Base-by-base conservation (phyloP, 2,797 vertebrate genomes). In the Coregonus ussuriensis region DNA sequence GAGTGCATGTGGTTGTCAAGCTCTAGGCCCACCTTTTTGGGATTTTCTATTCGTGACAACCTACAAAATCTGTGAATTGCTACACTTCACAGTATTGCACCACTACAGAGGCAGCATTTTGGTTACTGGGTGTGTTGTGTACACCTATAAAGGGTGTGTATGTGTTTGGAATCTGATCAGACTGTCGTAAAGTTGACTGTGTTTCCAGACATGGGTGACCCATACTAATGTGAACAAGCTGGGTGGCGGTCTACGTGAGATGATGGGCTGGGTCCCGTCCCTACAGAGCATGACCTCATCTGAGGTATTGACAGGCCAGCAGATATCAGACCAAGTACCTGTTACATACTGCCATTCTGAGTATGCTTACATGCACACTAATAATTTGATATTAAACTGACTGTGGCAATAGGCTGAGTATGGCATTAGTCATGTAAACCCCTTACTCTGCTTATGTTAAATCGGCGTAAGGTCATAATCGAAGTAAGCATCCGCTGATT, bases 281-380 rank as follows among this genome's bases (percentile, higher is more conserved):
- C 78, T 59, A 71, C 3, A 77, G 68, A 77, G 11, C 59, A 74
- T 86, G 82, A 87, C 75, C 72, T 89, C 78, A 86, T 83, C 75
- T 70, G 52, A 76, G n/a, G 74, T 63, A 83, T 47, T 13, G 31
- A 14, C 41, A 79, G 59, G 77, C 59, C 6, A 13, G 65, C 77
- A 16, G 71, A 47, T 33, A 35, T 35, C 15, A 79, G 66, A 82
- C 29, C 18, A 15, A 77, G 77, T 37, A 37, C 52, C 4, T n/a
- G 59, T 75, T 66, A 65, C 7, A 75, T 15, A 6, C 59, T 16
- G 18, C 29, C 14, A 37, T 68, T 21, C 33, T 62, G 74, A 70
- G 41, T 47, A 47, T 9, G 41, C 9, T 11, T 11, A 47, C 41
- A 47, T 11, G 41, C 41, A 47, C 41, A 47, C 41, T 47, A 47